Conservation (phyloP, 23 tunicate genomes). For the Trididemnum miniatum region DNA sequence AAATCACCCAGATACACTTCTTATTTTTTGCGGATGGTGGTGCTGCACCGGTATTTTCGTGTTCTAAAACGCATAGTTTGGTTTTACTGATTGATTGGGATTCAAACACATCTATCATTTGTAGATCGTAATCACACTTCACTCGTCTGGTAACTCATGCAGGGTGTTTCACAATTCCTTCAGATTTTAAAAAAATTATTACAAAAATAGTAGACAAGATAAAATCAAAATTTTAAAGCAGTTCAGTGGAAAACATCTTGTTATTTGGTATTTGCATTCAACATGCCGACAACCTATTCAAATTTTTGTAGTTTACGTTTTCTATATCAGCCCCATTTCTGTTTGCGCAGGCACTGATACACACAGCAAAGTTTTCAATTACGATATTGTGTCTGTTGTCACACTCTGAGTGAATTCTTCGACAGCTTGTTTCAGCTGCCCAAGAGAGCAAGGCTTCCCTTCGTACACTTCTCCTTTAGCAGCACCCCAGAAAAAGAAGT, state of each 20-base stretch:
- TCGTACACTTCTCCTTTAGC: constrained; percentile 25
- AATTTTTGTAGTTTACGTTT: constrained; percentile 6
- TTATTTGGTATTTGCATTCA: constrained; percentile 23
- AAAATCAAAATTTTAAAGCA: constrained; percentile 24
- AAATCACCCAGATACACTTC: no score
- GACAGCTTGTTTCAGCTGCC: constrained; percentile 30
- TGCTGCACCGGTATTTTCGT: no score
- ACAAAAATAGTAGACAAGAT: constrained; percentile 15
- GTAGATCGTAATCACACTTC: no score
- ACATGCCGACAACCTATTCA: constrained; percentile 9
- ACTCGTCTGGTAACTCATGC: no score
- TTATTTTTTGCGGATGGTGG: no score
- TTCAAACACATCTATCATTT: no score
- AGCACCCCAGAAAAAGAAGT: constrained; percentile 31
- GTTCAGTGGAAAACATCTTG: constrained; percentile 11
- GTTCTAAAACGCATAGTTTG: no score
- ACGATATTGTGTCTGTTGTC: constrained; percentile 6
- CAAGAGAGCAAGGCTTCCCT: constrained; percentile 11
- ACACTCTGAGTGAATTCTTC: constrained; percentile 25
- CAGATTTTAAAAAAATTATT: constrained; percentile 24
- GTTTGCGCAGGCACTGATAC: constrained; percentile 31
- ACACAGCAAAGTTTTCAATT: constrained; percentile 13
- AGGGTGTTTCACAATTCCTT: constrained; percentile 35
- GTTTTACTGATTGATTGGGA: no score
- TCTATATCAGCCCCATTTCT: constrained; percentile 25